Evolutionary conservation across 2,113 vertebrate genomes (phyloP), one percentile per base, ranked within the genome.

Genomic region (Trematocara unimaculatum): DNA sequence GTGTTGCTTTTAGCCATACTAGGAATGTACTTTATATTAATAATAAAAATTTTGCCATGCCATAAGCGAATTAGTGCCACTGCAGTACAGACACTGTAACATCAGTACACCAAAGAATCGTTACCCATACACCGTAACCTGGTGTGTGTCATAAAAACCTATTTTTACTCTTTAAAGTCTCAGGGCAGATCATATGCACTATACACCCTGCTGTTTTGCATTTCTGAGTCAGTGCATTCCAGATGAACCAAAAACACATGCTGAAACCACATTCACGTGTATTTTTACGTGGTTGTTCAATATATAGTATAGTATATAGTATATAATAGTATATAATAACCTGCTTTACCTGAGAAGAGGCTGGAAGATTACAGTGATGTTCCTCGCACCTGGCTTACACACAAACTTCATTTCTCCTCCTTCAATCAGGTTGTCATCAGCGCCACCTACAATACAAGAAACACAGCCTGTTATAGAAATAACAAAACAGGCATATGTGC

Each of bases 341-440:
- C 29, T 12, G 51, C 6, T 18, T 18, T 97, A 99, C 99, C 98
- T 98, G 89, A 99, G 97, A 84, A 99, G 96, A 26, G 98, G 98
- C 91, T 99, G 98, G 84, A 99, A 99, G 95, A 99, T 99, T 86
- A 99, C 95, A 0, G 99, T 99, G 89, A 99, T 99, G 92, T 99
- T 99, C 89, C 99, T 97, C 54, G 98, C 98, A 92, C 98, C 98
- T 0, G 98, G 98, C 91, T 99, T 99, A 92, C 99, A 99, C 84
- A 99, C 97, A 96, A 99, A 99, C 91, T 99, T 99, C 92, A 98
- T 98, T 91, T 98, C 98, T 1, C 98, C 98, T 51, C 98, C 98
- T 96, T 99, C 98, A 23, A 99, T 99, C 95, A 99, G 96, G 94
- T 98, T 99, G 95, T 99, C 98, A 88, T 99, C 98, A 3, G 98